Conservation (phyloP, 1,140 invertebrate species). For the Pentalonia nigronervosa region DNA sequence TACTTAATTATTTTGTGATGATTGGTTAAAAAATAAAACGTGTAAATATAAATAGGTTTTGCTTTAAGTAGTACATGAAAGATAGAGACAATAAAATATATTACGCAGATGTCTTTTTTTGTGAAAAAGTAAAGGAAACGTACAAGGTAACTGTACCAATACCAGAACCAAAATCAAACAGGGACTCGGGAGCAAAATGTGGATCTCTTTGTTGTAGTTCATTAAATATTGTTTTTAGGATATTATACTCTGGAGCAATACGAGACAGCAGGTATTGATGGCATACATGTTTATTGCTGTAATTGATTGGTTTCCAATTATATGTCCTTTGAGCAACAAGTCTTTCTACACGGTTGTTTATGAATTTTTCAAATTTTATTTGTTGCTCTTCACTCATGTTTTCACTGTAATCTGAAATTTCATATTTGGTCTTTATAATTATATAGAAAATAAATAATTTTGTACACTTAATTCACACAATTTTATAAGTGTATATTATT, state of each 20-base stretch:
- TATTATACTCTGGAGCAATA: constrained; percentile 78
- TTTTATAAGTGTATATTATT: not conserved
- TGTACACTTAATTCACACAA: not conserved
- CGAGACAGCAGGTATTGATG: constrained; percentile 76
- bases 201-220: constrained; percentile 74
- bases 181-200: constrained; percentile 76
- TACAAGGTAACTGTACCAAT: constrained; percentile 83
- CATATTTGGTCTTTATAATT: not conserved
- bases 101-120: not conserved
- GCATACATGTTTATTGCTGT: constrained; percentile 69
- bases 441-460: not conserved
- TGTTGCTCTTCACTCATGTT: constrained; percentile 64
- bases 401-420: constrained; percentile 50
- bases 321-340: constrained; percentile 70
- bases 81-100: not conserved
- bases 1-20: not conserved
- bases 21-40: not conserved
- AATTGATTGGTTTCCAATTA: constrained; percentile 77
- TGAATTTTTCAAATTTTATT: constrained; percentile 60
- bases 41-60: not conserved
- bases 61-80: not conserved
- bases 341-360: constrained; percentile 61
- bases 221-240: constrained; percentile 74
- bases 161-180: constrained; percentile 92
- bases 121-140: constrained; percentile 60